Conservation (phyloP, 2,113 vertebrate species). For the Rhinolophus sinicus region DNA sequence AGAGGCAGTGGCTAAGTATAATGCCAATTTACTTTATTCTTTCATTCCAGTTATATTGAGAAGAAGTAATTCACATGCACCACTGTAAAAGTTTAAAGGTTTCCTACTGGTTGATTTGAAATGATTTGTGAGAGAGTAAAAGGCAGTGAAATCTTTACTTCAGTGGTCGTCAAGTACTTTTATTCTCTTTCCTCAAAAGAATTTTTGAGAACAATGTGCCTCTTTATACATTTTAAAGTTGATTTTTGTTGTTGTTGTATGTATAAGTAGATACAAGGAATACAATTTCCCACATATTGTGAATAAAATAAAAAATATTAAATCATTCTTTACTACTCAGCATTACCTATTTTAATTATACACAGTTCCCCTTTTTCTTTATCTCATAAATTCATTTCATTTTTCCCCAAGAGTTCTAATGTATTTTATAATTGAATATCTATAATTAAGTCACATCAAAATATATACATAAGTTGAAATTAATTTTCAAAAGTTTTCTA, state of each 20-base stretch:
- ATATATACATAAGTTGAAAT: constrained; percentile 16
- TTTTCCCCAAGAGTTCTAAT: neutral
- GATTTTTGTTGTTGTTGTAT: neutral
- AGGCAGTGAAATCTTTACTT: neutral
- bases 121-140: neutral
- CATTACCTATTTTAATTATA: neutral
- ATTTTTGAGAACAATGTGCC: neutral
- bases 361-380: neutral
- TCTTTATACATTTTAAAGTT: neutral
- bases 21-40: neutral
- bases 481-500: neutral
- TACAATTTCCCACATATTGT: neutral
- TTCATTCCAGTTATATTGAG: neutral
- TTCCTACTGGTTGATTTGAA: neutral
- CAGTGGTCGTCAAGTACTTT: neutral
- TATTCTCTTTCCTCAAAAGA: neutral
- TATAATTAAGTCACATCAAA: constrained; percentile 24
- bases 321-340: neutral
- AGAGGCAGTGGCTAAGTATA: neutral
- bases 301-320: neutral
- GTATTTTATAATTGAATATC: neutral
- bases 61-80: neutral
- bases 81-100: neutral
- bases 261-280: neutral
- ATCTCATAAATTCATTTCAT: neutral